Evolutionary conservation across 1,140 invertebrate species (phyloP).

Genomic region (Yoshiicerus persimilis): DNA sequence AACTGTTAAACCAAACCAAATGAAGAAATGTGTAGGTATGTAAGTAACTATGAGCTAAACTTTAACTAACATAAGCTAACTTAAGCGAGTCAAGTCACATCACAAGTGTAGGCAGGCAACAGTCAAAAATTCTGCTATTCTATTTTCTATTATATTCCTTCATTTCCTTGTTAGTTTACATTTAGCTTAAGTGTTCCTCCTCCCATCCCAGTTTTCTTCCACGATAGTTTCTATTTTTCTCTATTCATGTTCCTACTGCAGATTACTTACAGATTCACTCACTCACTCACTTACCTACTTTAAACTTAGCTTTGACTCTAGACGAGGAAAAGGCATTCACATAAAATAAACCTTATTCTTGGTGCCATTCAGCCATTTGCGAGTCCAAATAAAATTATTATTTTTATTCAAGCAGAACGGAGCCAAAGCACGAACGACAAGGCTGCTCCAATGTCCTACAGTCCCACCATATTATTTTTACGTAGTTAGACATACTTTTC

Average conservation of each 20-base stretch:
- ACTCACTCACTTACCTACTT: background rate
- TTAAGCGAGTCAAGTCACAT: too few relatives aligned
- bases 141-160: conserved; percentile 19
- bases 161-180: conserved; percentile 22
- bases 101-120: too few relatives aligned
- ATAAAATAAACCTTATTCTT: conserved; percentile 21
- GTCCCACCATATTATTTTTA: background rate
- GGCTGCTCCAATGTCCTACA: background rate
- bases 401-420: conserved; percentile 41
- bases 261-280: conserved; percentile 8
- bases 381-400: conserved; percentile 24
- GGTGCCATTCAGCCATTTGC: background rate
- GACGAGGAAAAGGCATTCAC: background rate
- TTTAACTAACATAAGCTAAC: background rate
- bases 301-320: background rate
- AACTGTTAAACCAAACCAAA: background rate
- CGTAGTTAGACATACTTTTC: background rate
- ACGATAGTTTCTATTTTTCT: background rate
- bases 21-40: background rate
- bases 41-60: background rate
- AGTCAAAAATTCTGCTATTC: background rate
- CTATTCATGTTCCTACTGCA: background rate
- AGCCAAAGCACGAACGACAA: conserved; percentile 1
- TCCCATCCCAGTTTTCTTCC: background rate
- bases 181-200: conserved; percentile 3